Base-by-base conservation (phyloP, 2,888 invertebrate species). In the Dryadula phaetusa region DNA sequence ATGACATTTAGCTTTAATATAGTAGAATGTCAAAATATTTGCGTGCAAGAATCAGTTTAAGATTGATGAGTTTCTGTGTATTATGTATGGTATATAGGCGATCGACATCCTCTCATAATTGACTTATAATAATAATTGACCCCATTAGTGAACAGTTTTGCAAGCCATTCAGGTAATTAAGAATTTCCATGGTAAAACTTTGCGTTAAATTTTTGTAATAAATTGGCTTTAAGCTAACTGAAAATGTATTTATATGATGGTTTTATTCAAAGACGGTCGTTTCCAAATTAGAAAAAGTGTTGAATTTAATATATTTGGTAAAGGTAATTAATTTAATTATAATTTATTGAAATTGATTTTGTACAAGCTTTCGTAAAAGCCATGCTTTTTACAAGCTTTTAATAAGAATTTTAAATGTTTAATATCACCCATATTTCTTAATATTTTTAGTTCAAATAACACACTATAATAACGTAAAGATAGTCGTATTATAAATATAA, bases 31-130 rank as follows among this genome's bases (percentile, higher is more conserved):
- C 75, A 72, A 71, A 76, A 73, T 75, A 74, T 75, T 70, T 66
- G 69, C 70, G 68, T 47, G 70, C 72, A 70, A 71, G 72, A 70
- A 71, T 70, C 64, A 69, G 70, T 69, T 60, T 62, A 74, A 76
- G 76, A 76, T 76, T 76, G 76, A 76, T 76, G 76, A 74, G 75
- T 66, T 72, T 75, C 70, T 68, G 66, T 68, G 66, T 75, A 70
- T 71, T 72, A 73, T 72, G 71, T 71, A 71, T 69, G 70, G 63
- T 64, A 46, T 46, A 60, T 32, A 52, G 64, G 58, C 71, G 69
- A 71, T 71, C 70, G 71, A 72, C 74, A 71, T 75, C 75, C 72
- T 72, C 69, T 67, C 56, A 74, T 76, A 76, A 76, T 76, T 76
- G 75, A 72, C 74, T 73, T 70, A 68, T 64, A 70, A 70, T 74